Percentiles rank a stretch among this genome's conserved stretches.
Evolutionary conservation across 2,888 invertebrate species (phyloP).

Genomic region (Pteria penguin): DNA sequence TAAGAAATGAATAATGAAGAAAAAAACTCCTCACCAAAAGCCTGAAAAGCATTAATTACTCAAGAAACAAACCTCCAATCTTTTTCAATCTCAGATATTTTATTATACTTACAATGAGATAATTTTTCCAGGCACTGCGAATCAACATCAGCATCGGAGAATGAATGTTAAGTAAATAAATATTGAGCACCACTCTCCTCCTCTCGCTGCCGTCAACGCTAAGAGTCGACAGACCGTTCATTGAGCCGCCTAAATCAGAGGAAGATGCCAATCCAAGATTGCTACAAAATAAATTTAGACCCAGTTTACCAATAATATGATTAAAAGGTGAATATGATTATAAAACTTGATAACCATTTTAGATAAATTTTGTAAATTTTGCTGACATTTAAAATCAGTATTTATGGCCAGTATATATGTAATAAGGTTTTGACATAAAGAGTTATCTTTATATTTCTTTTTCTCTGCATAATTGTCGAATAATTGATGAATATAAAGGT

Average conservation of each 20-base stretch:
- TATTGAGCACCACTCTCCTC: conserved; percentile 67
- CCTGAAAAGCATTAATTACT: too few relatives aligned
- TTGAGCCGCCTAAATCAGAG: conserved; percentile 65
- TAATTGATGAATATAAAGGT: too few relatives aligned
- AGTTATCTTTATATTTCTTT: too few relatives aligned
- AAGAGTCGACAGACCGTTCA: conserved; percentile 58
- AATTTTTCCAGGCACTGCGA: conserved; percentile 76
- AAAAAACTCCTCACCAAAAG: too few relatives aligned
- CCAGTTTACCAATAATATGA: not conserved
- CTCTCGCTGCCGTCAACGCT: conserved; percentile 53
- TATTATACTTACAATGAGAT: conserved; percentile 69
- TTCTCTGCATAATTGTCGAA: too few relatives aligned
- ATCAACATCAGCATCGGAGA: conserved; percentile 76
- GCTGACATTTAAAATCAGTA: too few relatives aligned
- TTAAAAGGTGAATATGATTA: not conserved
- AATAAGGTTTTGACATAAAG: too few relatives aligned
- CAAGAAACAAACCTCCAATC: too few relatives aligned
- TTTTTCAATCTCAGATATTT: not conserved
- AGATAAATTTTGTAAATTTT: too few relatives aligned
- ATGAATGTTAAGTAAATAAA: conserved; percentile 73
- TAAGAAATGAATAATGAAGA: too few relatives aligned
- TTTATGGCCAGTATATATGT: too few relatives aligned
- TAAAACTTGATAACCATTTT: not conserved
- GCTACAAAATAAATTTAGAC: not conserved
- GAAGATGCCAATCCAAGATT: conserved; percentile 15